Evolutionary conservation across 2,888 invertebrate species (phyloP).

Genomic region (Beris morrisii): DNA sequence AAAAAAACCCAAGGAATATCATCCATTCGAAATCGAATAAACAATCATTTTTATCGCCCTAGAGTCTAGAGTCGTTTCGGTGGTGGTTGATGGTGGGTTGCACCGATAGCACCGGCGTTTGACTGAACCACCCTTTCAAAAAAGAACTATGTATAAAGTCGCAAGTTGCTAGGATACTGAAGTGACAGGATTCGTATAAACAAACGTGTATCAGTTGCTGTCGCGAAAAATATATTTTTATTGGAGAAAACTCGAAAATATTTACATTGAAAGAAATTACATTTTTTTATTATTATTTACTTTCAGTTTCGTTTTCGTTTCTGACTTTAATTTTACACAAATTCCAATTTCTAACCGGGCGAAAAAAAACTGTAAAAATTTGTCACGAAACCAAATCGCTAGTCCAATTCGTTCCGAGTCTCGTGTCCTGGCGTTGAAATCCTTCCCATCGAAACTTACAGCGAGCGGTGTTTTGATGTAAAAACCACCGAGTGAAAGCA

Average conservation of each 20-base stretch:
- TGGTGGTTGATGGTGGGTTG: no score
- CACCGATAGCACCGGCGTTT: no score
- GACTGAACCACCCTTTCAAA: background rate
- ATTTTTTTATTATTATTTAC: constrained; percentile 12
- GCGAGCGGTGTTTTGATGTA: background rate
- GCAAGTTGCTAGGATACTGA: constrained; percentile 29
- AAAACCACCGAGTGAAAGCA: background rate
- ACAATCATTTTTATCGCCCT: no score
- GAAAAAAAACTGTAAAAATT: no score
- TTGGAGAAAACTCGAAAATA: constrained; percentile 16
- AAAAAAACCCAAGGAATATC: no score
- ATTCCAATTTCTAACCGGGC: no score
- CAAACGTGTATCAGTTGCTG: constrained; percentile 27
- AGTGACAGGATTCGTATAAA: constrained; percentile 27
- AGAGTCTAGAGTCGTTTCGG: no score
- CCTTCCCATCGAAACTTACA: background rate
- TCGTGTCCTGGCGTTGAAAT: background rate
- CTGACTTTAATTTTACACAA: background rate
- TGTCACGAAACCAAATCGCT: no score
- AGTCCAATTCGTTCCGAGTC: background rate
- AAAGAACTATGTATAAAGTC: constrained; percentile 3
- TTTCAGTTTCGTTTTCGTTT: constrained; percentile 7
- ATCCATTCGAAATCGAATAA: no score
- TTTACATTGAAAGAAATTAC: constrained; percentile 11
- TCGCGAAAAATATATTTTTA: constrained; percentile 17